phyloP scores from a whole-genome alignment of 2,888 invertebrate species.

The Lacanobia oleracea region DNA sequence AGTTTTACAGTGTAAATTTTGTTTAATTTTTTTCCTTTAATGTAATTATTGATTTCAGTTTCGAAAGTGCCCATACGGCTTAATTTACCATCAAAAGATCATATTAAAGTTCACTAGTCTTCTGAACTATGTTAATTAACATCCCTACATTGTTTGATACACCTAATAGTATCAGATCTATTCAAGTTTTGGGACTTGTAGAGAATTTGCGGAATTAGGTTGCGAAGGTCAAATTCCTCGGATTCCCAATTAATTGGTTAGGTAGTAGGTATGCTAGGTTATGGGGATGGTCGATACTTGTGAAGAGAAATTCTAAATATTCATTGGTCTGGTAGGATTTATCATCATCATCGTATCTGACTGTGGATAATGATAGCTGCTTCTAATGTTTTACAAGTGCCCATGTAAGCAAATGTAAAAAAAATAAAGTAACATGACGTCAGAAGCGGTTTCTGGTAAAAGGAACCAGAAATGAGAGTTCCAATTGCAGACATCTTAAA shows the following conservation, averaged over 20 bases:
- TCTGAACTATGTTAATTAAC: slow-evolving; percentile 7
- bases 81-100: background rate
- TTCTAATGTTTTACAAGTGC: too few relatives aligned
- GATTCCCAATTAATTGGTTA: slow-evolving; percentile 25
- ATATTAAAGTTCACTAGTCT: background rate
- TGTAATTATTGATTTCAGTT: too few relatives aligned
- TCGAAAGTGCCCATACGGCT: background rate
- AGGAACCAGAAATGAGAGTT: too few relatives aligned
- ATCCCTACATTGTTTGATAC: slow-evolving; percentile 23
- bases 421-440: too few relatives aligned
- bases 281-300: background rate
- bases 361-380: too few relatives aligned
- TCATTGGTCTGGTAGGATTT: background rate
- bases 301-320: background rate
- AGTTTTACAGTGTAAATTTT: too few relatives aligned
- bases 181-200: slow-evolving; percentile 27
- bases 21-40: too few relatives aligned
- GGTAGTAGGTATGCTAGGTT: slow-evolving; percentile 8
- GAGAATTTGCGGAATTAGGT: slow-evolving; percentile 45
- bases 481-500: too few relatives aligned
- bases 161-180: slow-evolving; percentile 26
- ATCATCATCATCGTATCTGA: too few relatives aligned
- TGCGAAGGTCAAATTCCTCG: slow-evolving; percentile 40
- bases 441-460: too few relatives aligned
- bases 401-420: too few relatives aligned